These are phyloP conservation scores for Drosophila setosimentum DNA, from an alignment of 2,888 invertebrate species.

Conservation along the genomic window DNA sequence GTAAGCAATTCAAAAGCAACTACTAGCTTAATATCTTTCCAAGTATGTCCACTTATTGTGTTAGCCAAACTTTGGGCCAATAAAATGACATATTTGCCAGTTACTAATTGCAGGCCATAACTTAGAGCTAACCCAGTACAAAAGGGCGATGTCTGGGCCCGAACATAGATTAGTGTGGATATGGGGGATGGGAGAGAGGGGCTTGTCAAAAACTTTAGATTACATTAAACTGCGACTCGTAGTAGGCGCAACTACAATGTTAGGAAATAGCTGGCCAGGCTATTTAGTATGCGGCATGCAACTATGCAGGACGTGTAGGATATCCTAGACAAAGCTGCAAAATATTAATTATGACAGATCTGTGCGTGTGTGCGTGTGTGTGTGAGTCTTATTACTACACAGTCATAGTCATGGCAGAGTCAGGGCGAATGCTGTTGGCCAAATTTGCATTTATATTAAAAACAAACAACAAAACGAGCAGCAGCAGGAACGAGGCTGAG, in stretches of 20 bases:
- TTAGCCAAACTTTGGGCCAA: slow-evolving; percentile 47
- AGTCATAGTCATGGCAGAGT: slow-evolving; percentile 20
- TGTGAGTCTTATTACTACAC: slow-evolving; percentile 16
- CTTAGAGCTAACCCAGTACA: slow-evolving; percentile 51
- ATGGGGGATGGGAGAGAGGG: background rate
- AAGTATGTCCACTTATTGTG: slow-evolving; percentile 46
- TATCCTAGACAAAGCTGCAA: slow-evolving; percentile 70
- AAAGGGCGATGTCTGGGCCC: slow-evolving; percentile 27
- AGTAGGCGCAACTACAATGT: slow-evolving; percentile 49
- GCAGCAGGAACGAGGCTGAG: slow-evolving; percentile 30
- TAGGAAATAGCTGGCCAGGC: slow-evolving; percentile 15
- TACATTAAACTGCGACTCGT: slow-evolving; percentile 58
- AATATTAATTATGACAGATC: slow-evolving; percentile 79
- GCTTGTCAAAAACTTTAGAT: slow-evolving; percentile 72
- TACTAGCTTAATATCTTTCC: slow-evolving; percentile 40
- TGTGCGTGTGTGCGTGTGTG: slow-evolving; percentile 32
- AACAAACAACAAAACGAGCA: slow-evolving; percentile 69
- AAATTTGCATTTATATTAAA: slow-evolving; percentile 82
- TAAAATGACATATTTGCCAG: slow-evolving; percentile 73
- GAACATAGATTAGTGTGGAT: slow-evolving; percentile 32
- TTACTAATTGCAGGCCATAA: slow-evolving; percentile 75
- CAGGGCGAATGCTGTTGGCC: slow-evolving; percentile 61
- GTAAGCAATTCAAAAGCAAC: slow-evolving; percentile 38
- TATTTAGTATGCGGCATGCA: slow-evolving; percentile 75
- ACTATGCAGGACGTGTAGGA: slow-evolving; percentile 51